A percentile compares a stretch with the other conserved stretches of the same genome.
Conservation (phyloP, 2,113 vertebrate species). For the Oxyruncus cristatus region DNA sequence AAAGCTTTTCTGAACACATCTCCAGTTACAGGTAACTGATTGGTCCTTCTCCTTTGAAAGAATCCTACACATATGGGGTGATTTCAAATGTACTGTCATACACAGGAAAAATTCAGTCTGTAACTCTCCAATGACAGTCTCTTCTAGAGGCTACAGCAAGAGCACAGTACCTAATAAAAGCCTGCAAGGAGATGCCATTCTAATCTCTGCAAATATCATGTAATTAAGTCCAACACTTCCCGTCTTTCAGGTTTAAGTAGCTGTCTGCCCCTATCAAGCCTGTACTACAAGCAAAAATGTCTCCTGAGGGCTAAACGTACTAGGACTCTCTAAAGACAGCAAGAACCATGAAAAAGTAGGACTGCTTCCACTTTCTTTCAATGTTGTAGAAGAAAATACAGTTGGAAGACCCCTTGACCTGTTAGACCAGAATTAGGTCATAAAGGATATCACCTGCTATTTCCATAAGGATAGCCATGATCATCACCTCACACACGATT, state of each 20-base stretch:
- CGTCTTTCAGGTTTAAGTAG: background rate
- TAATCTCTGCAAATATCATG: background rate
- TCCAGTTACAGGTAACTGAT: background rate
- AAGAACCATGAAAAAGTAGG: background rate
- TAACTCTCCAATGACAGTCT: background rate
- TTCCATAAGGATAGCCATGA: background rate
- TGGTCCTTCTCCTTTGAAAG: background rate
- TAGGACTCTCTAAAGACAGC: background rate
- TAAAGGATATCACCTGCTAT: background rate
- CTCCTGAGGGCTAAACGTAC: background rate
- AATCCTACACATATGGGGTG: background rate
- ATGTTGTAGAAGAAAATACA: background rate
- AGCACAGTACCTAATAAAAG: background rate
- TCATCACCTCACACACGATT: background rate
- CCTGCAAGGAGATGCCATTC: background rate
- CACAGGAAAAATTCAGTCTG: background rate
- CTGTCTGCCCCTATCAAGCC: background rate
- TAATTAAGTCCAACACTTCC: background rate
- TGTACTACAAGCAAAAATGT: background rate
- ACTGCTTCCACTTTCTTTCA: background rate
- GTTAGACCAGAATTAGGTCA: too few relatives aligned
- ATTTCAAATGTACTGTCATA: background rate
- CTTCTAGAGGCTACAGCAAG: background rate
- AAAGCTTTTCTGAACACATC: background rate
- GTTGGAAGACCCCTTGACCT: background rate